Evolutionary conservation across 2,888 invertebrate genomes (phyloP).

Genomic region (Lepas anatifera): DNA sequence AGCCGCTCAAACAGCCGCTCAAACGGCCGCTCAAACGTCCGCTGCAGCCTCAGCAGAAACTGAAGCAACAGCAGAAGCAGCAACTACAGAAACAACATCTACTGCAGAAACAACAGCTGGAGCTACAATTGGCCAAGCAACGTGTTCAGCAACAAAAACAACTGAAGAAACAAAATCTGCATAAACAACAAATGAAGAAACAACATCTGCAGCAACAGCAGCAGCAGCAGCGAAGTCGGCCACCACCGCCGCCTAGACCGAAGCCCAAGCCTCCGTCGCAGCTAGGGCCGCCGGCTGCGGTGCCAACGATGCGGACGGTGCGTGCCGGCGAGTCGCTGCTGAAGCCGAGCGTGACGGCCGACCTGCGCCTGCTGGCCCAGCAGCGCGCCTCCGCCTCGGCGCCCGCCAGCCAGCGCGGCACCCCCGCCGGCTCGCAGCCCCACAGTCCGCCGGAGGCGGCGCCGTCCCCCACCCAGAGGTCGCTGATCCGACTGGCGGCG

Average conservation of each 20-base stretch:
- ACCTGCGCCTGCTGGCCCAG: slow-evolving; percentile 41
- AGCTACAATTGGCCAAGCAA: slow-evolving; percentile 44
- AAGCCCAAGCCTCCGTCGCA: no score
- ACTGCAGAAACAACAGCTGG: slow-evolving; percentile 52
- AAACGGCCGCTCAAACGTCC: slow-evolving; percentile 45
- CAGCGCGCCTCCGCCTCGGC: slow-evolving; percentile 52
- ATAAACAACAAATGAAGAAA: slow-evolving; percentile 55
- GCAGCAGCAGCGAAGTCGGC: slow-evolving; percentile 35
- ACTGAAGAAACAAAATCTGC: slow-evolving; percentile 51
- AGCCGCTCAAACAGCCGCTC: slow-evolving; percentile 35
- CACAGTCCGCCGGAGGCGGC: slow-evolving; percentile 49
- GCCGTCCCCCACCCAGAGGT: slow-evolving; percentile 44
- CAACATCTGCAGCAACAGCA: slow-evolving; percentile 51
- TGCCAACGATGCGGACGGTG: slow-evolving; percentile 19
- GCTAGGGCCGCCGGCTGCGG: slow-evolving; percentile 58
- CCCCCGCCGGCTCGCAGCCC: slow-evolving; percentile 37
- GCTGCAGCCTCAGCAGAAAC: slow-evolving; percentile 56
- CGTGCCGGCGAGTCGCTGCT: slow-evolving; percentile 55
- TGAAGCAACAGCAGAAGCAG: slow-evolving; percentile 52
- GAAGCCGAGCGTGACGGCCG: slow-evolving; percentile 45
- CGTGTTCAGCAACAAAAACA: slow-evolving; percentile 39
- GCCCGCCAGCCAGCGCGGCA: slow-evolving; percentile 47
- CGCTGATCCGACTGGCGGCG: slow-evolving; percentile 41
- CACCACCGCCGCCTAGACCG: no score
- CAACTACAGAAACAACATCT: slow-evolving; percentile 36